A percentile compares a stretch with the other conserved stretches of the same genome.
phyloP scores from a whole-genome alignment of 2,888 invertebrate species.

The Apotomis capreana region DNA sequence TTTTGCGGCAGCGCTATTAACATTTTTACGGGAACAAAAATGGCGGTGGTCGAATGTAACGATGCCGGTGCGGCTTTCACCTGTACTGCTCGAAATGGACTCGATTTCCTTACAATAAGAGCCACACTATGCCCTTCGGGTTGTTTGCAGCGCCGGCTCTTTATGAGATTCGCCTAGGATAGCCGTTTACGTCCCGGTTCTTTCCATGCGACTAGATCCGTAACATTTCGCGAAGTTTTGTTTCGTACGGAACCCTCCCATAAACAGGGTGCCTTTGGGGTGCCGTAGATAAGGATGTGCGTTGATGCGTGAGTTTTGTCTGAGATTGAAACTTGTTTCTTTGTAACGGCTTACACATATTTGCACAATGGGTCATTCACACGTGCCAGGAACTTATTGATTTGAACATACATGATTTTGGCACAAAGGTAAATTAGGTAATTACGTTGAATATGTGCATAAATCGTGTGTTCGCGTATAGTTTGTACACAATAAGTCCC shows the following conservation, averaged over 20 bases:
- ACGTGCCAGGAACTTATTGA: too few species aligned
- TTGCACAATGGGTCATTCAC: too few species aligned
- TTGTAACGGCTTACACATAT: background rate
- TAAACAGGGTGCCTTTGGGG: conserved; percentile 25
- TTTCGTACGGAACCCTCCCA: conserved; percentile 30
- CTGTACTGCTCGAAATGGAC: conserved; percentile 50
- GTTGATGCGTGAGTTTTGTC: conserved; percentile 27
- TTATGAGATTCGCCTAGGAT: conserved; percentile 70
- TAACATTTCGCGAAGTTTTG: conserved; percentile 71
- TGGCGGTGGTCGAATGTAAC: conserved; percentile 64
- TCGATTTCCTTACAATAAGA: conserved; percentile 52
- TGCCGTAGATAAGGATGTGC: conserved; percentile 24
- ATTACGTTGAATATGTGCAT: too few species aligned
- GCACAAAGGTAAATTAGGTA: too few species aligned
- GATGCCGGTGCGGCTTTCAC: conserved; percentile 51
- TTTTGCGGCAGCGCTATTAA: conserved; percentile 65
- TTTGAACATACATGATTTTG: too few species aligned
- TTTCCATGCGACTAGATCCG: conserved; percentile 64
- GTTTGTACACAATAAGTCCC: too few species aligned
- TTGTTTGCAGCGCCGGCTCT: conserved; percentile 56
- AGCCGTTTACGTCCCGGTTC: conserved; percentile 73
- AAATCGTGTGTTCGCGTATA: too few species aligned
- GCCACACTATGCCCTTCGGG: conserved; percentile 48
- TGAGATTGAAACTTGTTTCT: conserved; percentile 11
- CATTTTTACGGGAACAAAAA: conserved; percentile 78